Evolutionary conservation across 2,888 invertebrate genomes (phyloP), one percentile per base, ranked within the genome.

Genomic region (Tigriopus californicus): DNA sequence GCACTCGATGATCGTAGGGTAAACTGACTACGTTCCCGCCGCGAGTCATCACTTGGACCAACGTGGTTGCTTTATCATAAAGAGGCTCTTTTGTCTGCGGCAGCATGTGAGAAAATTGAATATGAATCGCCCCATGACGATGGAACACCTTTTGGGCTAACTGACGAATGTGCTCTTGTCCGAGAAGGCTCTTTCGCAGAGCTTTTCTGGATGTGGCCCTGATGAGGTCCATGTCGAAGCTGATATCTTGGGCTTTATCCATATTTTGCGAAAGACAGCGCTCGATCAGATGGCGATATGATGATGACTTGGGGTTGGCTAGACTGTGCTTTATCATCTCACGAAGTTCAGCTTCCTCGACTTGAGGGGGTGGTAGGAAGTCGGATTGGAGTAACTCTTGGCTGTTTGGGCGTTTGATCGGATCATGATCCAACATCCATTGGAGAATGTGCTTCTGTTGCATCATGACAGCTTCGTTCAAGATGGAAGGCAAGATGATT

Each of bases 381-480:
- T 84, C 81, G 0, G 88, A 88, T 41, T 81, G 77, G 0, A 94
- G 73, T 1, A 95, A 74, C 68, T 92, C 88, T 46, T 81, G 79
- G 6, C 91, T 84, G 0, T 88, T 84, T 0, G 95, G 94, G 4
- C 95, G 76, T 64, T 80, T 74, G 41, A 79, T 77, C 0, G 88
- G 81, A 69, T 92, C 87, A 68, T 95, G 91, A 70, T 81, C 80
- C 59, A 95, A 71, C 3, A 95, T 74, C 85, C 85, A 83, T 82
- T 77, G 79, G 63, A 78, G 75, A 61, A 83, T 75, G 65, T 75
- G 72, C 53, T 76, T 73, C 67, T 82, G 79, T 64, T 78, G 77
- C 3, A 72, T 68, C 67, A 78, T 78, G 20, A 76, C 74, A 6
- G 73, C 70, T 12, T 72, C 75, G 4, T 73, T 70, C 68, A 86